These are phyloP conservation scores for Resseliella maxima DNA, from an alignment of 2,888 invertebrate species.

Conservation along the genomic window DNA sequence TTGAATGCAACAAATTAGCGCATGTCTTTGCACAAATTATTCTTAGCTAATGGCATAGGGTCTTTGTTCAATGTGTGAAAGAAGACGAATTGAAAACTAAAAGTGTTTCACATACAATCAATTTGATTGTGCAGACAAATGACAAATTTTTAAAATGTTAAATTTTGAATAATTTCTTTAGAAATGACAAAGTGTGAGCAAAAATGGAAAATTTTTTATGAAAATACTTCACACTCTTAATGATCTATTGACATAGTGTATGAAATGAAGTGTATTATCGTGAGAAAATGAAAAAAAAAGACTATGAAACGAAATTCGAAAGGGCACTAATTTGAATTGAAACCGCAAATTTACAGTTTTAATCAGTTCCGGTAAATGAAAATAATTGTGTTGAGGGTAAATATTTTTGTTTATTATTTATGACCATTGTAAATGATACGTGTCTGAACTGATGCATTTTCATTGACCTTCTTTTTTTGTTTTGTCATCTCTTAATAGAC, in stretches of 20 bases:
- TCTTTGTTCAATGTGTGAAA: too few species aligned
- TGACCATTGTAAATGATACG: constrained; percentile 7
- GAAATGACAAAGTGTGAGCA: too few species aligned
- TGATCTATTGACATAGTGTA: neutral
- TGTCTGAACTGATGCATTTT: neutral
- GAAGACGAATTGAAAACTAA: too few species aligned
- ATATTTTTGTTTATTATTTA: neutral
- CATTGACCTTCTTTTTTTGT: neutral
- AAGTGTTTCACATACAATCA: too few species aligned
- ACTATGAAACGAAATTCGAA: neutral
- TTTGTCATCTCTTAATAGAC: neutral
- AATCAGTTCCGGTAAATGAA: constrained; percentile 22
- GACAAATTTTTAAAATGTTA: too few species aligned
- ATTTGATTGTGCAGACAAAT: too few species aligned
- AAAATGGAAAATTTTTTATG: too few species aligned
- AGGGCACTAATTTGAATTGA: neutral
- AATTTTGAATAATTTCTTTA: too few species aligned
- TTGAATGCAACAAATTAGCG: neutral
- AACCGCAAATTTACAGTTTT: constrained; percentile 27
- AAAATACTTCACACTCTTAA: constrained; percentile 1
- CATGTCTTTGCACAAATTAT: too few species aligned
- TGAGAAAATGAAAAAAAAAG: neutral
- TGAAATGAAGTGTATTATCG: too few species aligned
- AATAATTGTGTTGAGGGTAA: constrained; percentile 45
- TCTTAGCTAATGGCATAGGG: too few species aligned